Evolutionary conservation across 2,113 vertebrate species (phyloP), one percentile per base, ranked within the genome.

Genomic region (Neogobius melanostomus): DNA sequence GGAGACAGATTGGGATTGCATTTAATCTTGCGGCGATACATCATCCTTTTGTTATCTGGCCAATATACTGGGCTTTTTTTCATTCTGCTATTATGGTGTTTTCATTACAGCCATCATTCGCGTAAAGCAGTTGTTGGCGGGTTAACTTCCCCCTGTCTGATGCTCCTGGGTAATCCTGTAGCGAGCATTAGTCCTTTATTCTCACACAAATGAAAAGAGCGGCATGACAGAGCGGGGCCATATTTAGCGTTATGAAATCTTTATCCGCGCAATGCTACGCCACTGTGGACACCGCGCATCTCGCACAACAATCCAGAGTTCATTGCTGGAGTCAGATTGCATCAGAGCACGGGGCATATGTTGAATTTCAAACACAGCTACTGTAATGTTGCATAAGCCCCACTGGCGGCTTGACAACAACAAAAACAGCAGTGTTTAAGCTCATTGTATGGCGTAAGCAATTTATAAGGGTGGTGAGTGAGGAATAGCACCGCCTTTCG

Each of bases 21-120:
- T 36, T 36, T 36, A 36, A 36, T 36, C 28, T 36, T 36, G 28
- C 28, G 4, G 28, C 28, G 4, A 36, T 36, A 36, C 71, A 77
- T 84, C 78, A 65, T 88, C 76, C 76, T 64, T 77, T 80, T 81
- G 79, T 82, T 79, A 83, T 82, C 76, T 75, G 80, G 86, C 75
- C 74, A 68, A 87, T 79, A 85, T 72, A 74, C 46, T 10, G 59
- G 64, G 42, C 75, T 63, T 84, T 36, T 36, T 36, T 36, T 84
- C 74, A 85, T 87, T 88, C 83, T 60, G 46, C 71, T 78, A 82
- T 84, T 82, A 82, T 74, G 57, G 67, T 61, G 87, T 81, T 90
- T 85, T 87, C 81, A 87, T 86, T 84, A 86, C 50, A 57, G 54
- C 47, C 76, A 82, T 80, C 74, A 49, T 84, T 82, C 69, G 75